These are phyloP conservation scores for Augochlora pura DNA, from an alignment of 1,140 invertebrate genomes.

Conservation along the genomic window DNA sequence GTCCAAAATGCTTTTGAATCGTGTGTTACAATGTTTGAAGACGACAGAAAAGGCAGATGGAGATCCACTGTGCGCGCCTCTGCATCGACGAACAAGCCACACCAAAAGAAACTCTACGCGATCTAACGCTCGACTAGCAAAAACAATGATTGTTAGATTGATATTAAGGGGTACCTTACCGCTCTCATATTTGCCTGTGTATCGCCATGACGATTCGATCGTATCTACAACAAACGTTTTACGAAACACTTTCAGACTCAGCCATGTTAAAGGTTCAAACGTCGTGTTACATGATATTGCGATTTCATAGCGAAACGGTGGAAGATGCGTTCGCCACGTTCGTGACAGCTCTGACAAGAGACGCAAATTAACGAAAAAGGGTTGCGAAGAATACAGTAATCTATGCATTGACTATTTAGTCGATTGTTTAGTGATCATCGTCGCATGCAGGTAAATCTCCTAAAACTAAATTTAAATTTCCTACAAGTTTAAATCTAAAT, in stretches of 20 bases:
- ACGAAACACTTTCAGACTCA: constrained; percentile 46
- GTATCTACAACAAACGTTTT: constrained; percentile 57
- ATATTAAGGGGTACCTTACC: constrained; percentile 49
- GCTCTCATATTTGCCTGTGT: constrained; percentile 47
- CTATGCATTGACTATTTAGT: not conserved
- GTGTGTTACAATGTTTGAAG: no score
- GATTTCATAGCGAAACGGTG: not conserved
- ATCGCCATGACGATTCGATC: constrained; percentile 45
- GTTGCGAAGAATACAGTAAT: not conserved
- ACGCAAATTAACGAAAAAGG: not conserved
- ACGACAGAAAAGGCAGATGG: no score
- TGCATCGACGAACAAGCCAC: no score
- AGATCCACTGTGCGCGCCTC: no score
- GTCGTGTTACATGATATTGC: constrained; percentile 17
- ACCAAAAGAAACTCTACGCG: not conserved
- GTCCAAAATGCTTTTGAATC: no score
- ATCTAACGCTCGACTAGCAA: not conserved
- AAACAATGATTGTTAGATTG: constrained; percentile 36
- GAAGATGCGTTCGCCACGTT: not conserved
- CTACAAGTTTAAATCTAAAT: no score
- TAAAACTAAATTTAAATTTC: no score
- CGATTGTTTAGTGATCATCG: no score
- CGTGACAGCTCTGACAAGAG: not conserved
- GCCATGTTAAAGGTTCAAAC: not conserved
- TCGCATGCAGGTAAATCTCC: no score